A percentile compares a stretch with the other conserved stretches of the same genome.
phyloP scores from a whole-genome alignment of 2,113 vertebrate genomes.

The Melanerpes formicivorus region DNA sequence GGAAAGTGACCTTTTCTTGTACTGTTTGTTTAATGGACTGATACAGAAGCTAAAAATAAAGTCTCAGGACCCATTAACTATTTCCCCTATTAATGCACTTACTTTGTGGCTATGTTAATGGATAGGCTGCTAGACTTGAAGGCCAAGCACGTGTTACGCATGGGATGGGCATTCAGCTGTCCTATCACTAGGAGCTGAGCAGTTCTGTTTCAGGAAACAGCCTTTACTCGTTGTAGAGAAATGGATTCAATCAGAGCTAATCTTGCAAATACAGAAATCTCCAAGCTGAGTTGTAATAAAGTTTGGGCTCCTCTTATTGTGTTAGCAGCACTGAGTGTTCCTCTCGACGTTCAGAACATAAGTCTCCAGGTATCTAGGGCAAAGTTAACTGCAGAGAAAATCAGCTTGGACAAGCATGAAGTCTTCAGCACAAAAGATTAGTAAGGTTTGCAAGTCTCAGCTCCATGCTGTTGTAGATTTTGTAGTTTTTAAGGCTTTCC shows the following conservation, averaged over 20 bases:
- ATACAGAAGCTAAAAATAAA: not conserved
- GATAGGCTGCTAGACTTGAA: not conserved
- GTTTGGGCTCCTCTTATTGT: not conserved
- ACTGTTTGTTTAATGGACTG: not conserved
- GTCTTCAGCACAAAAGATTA: not conserved
- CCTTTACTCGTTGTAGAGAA: not conserved
- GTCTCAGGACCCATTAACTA: not conserved
- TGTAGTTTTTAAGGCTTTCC: not conserved
- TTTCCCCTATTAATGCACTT: not conserved
- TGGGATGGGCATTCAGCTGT: not conserved
- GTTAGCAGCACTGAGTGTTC: not conserved
- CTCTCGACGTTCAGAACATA: not conserved
- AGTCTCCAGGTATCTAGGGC: not conserved
- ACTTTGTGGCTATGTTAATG: not conserved
- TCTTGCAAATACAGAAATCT: not conserved
- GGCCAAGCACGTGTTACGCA: not conserved
- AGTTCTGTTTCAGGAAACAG: not conserved
- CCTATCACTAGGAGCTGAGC: not conserved
- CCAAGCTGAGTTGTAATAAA: not conserved
- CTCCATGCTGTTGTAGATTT: not conserved
- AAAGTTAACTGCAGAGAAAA: not conserved
- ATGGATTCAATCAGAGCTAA: not conserved
- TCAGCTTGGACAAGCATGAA: not conserved
- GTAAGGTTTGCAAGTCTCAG: not conserved
- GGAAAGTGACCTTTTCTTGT: not conserved